Base-by-base conservation (phyloP, 2,888 invertebrate genomes). In the Catocala sponsa region DNA sequence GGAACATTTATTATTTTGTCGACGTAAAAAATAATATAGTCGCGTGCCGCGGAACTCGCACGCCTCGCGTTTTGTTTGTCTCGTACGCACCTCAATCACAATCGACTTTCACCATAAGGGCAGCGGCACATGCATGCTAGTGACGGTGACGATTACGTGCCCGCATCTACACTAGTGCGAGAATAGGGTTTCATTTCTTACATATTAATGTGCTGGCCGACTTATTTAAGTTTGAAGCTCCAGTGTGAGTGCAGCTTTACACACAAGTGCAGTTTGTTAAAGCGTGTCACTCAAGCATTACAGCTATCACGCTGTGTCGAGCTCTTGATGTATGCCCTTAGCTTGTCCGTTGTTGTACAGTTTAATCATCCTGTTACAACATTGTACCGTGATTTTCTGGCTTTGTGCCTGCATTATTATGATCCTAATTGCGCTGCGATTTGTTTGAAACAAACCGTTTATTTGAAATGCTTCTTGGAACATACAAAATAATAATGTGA, bases 41-140 rank as follows among this genome's bases (percentile, higher is more conserved):
- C 86, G 84, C 86, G 83, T 86, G 87, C 81, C 79, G 73, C 72
- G 73, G 73, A 76, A 70, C 76, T 72, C 64, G 76, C 72, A 76
- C 76, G 76, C 71, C 77, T 76, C 81, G 82, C 68, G 78, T 80
- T 84, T 83, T 84, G 83, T 86, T 87, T 84, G 84, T 86, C 78
- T 80, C 83, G 81, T 81, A 84, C 81, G 83, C 82, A 84, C 84
- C 86, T 88, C 85, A 82, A 85, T 87, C 85, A 88, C 86, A 88
- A 87, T 86, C 86, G 80, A 91, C 91, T 92, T 92, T 92, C 91
- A 90, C 91, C 90, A 76, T 87, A 90, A 90, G 89, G 91, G 89
- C 89, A 82, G 78, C 80, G 80, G 80, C 85, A 85, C 82, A 85
- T 82, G 63, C 66, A 63, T 61, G 65, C 63, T 63, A 59, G 68